These are phyloP conservation scores for Spondyliosoma cantharus DNA, from an alignment of 2,797 vertebrate species.

Conservation along the genomic window DNA sequence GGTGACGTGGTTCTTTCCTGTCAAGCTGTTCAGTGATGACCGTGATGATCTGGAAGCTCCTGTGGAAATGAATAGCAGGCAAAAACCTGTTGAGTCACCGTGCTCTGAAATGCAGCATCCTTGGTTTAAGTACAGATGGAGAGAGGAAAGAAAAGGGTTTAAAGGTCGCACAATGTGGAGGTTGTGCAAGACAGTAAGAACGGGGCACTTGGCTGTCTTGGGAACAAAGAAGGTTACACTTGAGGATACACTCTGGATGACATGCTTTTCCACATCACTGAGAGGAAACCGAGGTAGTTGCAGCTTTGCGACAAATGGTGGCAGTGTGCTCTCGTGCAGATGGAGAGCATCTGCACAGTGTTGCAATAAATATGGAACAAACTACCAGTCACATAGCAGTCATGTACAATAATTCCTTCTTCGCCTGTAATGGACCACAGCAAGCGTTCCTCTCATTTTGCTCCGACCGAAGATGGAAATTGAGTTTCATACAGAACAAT, in stretches of 20 bases:
- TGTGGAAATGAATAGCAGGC: conserved; percentile 6
- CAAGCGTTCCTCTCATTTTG: conserved; percentile 24
- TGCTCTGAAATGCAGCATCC: conserved; percentile 35
- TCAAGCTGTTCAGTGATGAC: conserved; percentile 30
- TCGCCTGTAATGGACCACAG: conserved; percentile 31
- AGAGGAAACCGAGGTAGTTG: conserved; percentile 59
- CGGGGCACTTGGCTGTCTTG: neutral
- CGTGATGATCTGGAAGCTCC: conserved; percentile 18
- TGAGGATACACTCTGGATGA: neutral
- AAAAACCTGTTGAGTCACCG: neutral
- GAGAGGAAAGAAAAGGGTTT: neutral
- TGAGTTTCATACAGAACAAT: conserved; percentile 21
- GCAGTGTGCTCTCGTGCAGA: conserved; percentile 69
- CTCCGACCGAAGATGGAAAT: conserved; percentile 22
- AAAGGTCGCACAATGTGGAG: neutral
- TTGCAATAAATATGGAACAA: conserved; percentile 37
- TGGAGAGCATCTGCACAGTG: conserved; percentile 15
- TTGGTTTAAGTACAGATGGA: conserved; percentile 7
- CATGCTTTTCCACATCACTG: neutral
- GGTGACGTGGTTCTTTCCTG: conserved; percentile 55
- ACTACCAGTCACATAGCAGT: neutral
- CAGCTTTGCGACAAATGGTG: conserved; percentile 68
- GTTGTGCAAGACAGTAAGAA: neutral
- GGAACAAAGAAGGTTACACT: neutral
- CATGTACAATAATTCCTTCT: conserved; percentile 22